These are phyloP conservation scores for Anagrus nilaparvatae DNA, from an alignment of 1,140 invertebrate genomes.

Conservation along the genomic window DNA sequence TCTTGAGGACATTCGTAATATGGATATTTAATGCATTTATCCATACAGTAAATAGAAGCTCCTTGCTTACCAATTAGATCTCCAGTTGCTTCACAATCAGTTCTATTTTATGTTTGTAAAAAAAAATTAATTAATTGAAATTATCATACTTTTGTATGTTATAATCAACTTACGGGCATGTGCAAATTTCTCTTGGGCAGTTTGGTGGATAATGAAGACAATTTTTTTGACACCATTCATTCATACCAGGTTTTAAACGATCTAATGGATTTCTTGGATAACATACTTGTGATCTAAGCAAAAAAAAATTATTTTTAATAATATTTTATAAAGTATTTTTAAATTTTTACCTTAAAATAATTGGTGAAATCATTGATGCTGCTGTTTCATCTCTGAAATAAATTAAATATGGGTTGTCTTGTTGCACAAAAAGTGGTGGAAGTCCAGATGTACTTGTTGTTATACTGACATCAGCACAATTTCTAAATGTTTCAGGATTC, in stretches of 20 bases:
- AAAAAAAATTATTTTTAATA: conserved; percentile 11
- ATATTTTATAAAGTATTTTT: not conserved
- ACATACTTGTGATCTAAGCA: conserved; percentile 69
- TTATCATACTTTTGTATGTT: conserved; percentile 4
- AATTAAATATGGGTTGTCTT: conserved; percentile 61
- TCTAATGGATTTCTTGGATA: conserved; percentile 47
- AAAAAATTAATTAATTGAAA: conserved; percentile 10
- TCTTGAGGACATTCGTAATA: conserved; percentile 58
- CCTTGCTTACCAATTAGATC: conserved; percentile 59
- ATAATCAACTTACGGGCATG: conserved; percentile 68
- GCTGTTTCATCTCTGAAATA: conserved; percentile 56
- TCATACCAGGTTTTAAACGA: conserved; percentile 59
- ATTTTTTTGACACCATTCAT: conserved; percentile 72
- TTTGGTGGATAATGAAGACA: conserved; percentile 76
- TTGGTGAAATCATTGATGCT: conserved; percentile 54
- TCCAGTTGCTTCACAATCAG: conserved; percentile 66
- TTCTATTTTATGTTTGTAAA: conserved; percentile 43
- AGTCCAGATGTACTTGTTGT: conserved; percentile 62
- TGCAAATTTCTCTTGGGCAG: conserved; percentile 62
- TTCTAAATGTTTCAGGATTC: conserved; percentile 75
- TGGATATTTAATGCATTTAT: conserved; percentile 66
- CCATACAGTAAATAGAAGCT: conserved; percentile 73
- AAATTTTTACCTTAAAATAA: conserved; percentile 56
- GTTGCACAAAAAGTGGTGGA: conserved; percentile 49
- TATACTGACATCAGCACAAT: conserved; percentile 77